Evolutionary conservation across 2,888 invertebrate genomes (phyloP).

Genomic region (Eristalinus sepulchralis): DNA sequence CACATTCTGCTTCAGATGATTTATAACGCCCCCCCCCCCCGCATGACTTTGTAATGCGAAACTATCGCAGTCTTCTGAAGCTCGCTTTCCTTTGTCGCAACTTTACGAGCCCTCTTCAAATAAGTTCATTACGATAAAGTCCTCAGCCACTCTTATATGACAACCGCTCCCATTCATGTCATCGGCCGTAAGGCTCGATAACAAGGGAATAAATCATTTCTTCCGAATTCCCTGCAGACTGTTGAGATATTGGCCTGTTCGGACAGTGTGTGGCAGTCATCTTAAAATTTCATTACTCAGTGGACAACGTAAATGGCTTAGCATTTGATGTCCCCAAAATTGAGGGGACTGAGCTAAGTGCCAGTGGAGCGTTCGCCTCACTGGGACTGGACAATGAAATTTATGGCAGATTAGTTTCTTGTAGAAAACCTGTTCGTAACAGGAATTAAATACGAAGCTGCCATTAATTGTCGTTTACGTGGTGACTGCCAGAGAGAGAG

Average conservation of each 20-base stretch:
- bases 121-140: not conserved
- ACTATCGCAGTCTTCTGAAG: not conserved
- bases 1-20: constrained; percentile 1
- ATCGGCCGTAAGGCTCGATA: constrained; percentile 6
- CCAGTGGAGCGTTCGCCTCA: not conserved
- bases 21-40: constrained; percentile 11
- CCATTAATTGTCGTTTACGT: not conserved
- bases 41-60: constrained; percentile 13
- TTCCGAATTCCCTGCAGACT: not conserved
- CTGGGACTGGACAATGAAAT: not conserved
- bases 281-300: not conserved
- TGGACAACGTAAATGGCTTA: not conserved
- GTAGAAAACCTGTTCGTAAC: not conserved
- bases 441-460: not conserved
- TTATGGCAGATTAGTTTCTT: not conserved
- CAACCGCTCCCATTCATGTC: not conserved
- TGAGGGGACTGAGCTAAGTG: not conserved
- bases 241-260: too few relatives aligned
- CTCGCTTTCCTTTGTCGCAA: not conserved
- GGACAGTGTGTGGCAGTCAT: not conserved
- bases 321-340: not conserved
- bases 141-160: not conserved
- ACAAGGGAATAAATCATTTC: not conserved
- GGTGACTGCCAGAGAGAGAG: too few relatives aligned
- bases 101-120: not conserved